Base-by-base conservation (phyloP, 2,888 invertebrate genomes). In the Cheiracanthium punctorium region DNA sequence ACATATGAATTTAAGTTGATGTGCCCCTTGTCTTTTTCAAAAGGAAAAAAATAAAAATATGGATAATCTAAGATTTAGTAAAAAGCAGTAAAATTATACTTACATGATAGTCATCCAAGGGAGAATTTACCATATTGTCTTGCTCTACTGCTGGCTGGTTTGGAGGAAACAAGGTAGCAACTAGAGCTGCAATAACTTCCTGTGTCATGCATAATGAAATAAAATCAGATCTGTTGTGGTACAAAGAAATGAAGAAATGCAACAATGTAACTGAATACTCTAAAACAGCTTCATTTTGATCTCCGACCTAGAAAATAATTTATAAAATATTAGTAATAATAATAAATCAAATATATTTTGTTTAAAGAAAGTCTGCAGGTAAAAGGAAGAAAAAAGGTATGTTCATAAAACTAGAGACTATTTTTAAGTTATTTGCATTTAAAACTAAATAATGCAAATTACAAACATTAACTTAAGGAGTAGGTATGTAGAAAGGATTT, bases 161-260 rank as follows among this genome's bases (percentile, higher is more conserved):
- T 48, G 72, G 92, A 0, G 96, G 96, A 91, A 98, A 98, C 24
- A 98, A 93, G 0, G 96, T 96, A 0, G 96, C 94, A 0, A 97
- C 96, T 76, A 98, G 92, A 0, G 96, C 96, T 14, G 95, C 94
- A 29, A 98, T 92, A 28, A 98, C 97, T 91, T 98, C 98, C 0
- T 95, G 95, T 0, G 95, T 95, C 95, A 97, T 97, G 93, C 97
- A 96, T 17, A 97, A 94, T 10, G 96, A 95, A 93, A 96, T 96
- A 91, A 98, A 97, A 92, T 98, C 98, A 0, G 96, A 95, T 89
- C 97, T 94, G 91, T 98, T 98, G 92, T 98, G 98, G 92, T 99
- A 99, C 20, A 99, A 93, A 91, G 97, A 98, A 91, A 98, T 96
- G 52, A 99, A 92, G 90, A 99, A 96, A 94, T 96, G 93, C 80